phyloP scores from a whole-genome alignment of 2,888 invertebrate species.

The Prenolepis imparis region DNA sequence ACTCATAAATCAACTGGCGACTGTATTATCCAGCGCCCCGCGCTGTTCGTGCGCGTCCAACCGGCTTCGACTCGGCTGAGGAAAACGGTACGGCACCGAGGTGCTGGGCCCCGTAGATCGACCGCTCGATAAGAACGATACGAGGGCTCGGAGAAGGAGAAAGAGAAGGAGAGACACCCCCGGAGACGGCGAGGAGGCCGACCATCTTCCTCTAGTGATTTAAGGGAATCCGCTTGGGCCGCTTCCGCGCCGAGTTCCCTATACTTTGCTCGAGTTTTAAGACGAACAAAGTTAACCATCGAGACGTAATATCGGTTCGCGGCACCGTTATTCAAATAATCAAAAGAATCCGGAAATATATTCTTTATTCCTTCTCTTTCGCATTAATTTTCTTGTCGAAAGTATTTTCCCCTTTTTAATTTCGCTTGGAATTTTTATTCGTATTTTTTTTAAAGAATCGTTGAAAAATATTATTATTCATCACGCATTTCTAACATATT shows the following conservation, averaged over 20 bases:
- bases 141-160: conserved; percentile 62
- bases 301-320: neutral
- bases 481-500: too few relatives aligned
- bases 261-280: conserved; percentile 45
- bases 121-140: conserved; percentile 71
- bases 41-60: conserved; percentile 75
- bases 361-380: too few relatives aligned
- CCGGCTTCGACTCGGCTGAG: conserved; percentile 49
- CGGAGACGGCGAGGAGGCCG: conserved; percentile 50
- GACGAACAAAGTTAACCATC: neutral
- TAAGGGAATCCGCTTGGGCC: conserved; percentile 60
- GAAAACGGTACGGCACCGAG: conserved; percentile 71
- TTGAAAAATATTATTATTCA: too few relatives aligned
- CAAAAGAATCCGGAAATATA: neutral
- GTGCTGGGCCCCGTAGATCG: conserved; percentile 73
- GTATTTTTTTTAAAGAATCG: too few relatives aligned
- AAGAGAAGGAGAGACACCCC: conserved; percentile 47
- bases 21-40: conserved; percentile 78
- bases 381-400: too few relatives aligned
- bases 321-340: neutral
- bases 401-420: too few relatives aligned
- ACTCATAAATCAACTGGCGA: conserved; percentile 84
- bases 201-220: conserved; percentile 70
- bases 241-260: conserved; percentile 31
- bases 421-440: too few relatives aligned